A percentile compares a stretch with the other conserved stretches of the same genome.
Conservation (phyloP, 2,888 invertebrate genomes). For the Mycalesis mineus region DNA sequence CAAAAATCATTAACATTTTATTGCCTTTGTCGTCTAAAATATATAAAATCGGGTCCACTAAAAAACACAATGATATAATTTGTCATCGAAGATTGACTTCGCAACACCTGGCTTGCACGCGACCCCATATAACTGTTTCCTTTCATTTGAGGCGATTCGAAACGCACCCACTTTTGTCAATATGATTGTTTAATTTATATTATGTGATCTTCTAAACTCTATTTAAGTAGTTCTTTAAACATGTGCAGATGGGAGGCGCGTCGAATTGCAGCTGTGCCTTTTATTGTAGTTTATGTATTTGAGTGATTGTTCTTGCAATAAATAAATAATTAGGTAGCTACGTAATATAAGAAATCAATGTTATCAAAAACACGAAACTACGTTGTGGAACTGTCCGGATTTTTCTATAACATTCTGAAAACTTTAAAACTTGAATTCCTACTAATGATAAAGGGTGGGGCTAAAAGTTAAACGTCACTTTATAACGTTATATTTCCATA, state of each 20-base stretch:
- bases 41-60: constrained; percentile 40
- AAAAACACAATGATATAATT: constrained; percentile 68
- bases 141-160: constrained; percentile 50
- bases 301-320: constrained; percentile 30
- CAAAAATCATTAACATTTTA: constrained; percentile 47
- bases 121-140: constrained; percentile 49
- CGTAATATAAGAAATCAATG: too few relatives aligned
- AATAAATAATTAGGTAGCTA: too few relatives aligned
- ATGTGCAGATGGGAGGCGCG: constrained; percentile 60
- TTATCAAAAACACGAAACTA: too few relatives aligned
- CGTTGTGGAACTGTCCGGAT: too few relatives aligned
- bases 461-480: too few relatives aligned
- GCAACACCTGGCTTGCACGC: constrained; percentile 67
- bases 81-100: constrained; percentile 63
- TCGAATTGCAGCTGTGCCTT: constrained; percentile 56
- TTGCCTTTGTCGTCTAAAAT: constrained; percentile 42
- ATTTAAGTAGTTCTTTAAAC: constrained; percentile 74
- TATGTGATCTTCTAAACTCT: constrained; percentile 71
- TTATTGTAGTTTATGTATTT: constrained; percentile 50
- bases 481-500: too few relatives aligned
- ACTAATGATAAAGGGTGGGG: too few relatives aligned
- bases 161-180: constrained; percentile 67
- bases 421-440: too few relatives aligned
- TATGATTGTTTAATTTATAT: constrained; percentile 74
- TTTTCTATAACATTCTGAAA: too few relatives aligned